These are phyloP conservation scores for Fopius arisanus DNA, from an alignment of 1,140 invertebrate genomes.

Conservation along the genomic window DNA sequence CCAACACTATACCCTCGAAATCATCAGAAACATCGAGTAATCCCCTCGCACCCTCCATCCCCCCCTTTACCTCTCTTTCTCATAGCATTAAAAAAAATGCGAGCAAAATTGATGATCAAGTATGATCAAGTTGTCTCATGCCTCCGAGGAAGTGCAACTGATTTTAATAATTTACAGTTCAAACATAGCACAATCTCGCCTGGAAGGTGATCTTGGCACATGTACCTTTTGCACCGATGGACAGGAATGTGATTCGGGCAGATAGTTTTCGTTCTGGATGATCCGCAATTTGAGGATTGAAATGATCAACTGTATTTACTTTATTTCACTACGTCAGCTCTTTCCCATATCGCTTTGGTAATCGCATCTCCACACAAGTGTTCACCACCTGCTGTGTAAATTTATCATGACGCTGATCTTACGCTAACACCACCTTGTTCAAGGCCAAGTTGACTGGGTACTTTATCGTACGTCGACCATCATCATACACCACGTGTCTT, in stretches of 20 bases:
- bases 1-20: background rate
- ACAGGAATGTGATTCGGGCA: too few species aligned
- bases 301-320: background rate
- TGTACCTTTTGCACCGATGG: too few species aligned
- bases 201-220: too few species aligned
- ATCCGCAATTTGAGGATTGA: background rate
- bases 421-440: constrained; percentile 34
- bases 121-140: too few species aligned
- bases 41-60: too few species aligned
- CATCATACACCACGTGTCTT: constrained; percentile 17
- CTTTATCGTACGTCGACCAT: constrained; percentile 39
- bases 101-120: too few species aligned
- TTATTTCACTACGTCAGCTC: background rate
- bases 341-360: constrained; percentile 9
- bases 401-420: constrained; percentile 37
- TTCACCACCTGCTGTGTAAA: constrained; percentile 41
- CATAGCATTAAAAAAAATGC: too few species aligned
- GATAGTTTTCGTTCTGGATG: too few species aligned
- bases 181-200: too few species aligned
- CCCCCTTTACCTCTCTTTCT: too few species aligned
- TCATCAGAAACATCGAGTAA: background rate
- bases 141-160: too few species aligned
- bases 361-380: constrained; percentile 33
- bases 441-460: constrained; percentile 22
- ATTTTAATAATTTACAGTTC: too few species aligned